Evolutionary conservation across 2,113 vertebrate species (phyloP), one percentile per base, ranked within the genome.

Genomic region (Scortum barcoo): DNA sequence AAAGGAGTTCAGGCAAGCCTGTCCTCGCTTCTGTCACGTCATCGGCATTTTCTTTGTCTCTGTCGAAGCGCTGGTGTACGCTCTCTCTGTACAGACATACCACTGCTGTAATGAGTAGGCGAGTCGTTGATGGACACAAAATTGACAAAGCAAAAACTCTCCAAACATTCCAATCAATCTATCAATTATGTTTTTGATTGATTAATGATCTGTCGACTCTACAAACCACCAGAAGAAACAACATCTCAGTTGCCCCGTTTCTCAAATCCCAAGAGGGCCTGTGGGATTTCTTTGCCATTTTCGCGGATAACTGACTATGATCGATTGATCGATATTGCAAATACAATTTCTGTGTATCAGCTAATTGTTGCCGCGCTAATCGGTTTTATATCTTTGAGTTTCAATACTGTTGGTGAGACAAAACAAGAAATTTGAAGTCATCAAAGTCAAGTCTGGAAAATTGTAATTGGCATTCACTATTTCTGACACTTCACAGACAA

Each of bases 1-100:
- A 81, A 92, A 81, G 79, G 65, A 79, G 78, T 54, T 58, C 56
- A 44, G 48, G 74, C 84, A 76, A 70, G 70, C 86, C 61, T 84
- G 67, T 81, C 80, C 30, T 81, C 61, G 1, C 74, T 58, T 81
- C 30, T 76, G 78, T 86, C 80, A 88, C 58, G 40, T 75, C 84
- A 84, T 88, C 72, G 63, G 54, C 86, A 71, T 76, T 17, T 19
- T 84, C 70, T 72, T 17, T 46, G 69, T 72, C 46, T 63, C 44
- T 80, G 28, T 73, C 62, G 40, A 50, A 61, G 78, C 53, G 8
- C 54, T 66, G 28, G 36, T 57, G 22, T 42, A 56, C 20, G 19
- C 69, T 60, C 54, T 40, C 24, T 8, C 62, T 56, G 17, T 20
- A 16, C 53, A 44, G 57, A 4, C 33, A 62, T 1, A 17, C 17